These are phyloP conservation scores for Amphiduros pacificus DNA, from an alignment of 2,888 invertebrate species.

Conservation along the genomic window DNA sequence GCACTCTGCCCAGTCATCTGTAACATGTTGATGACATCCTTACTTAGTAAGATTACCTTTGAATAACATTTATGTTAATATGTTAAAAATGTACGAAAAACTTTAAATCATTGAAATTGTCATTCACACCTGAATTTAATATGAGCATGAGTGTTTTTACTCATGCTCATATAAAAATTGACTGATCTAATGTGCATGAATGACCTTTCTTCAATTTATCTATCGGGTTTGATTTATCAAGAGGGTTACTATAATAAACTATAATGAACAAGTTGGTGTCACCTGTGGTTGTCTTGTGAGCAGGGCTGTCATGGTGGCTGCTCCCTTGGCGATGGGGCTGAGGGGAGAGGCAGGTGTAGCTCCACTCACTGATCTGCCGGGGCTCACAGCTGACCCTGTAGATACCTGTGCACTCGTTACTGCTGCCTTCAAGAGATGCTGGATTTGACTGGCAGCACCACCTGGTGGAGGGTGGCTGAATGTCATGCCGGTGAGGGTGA, in stretches of 20 bases:
- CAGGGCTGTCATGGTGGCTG: conserved; percentile 5
- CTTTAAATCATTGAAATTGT: too few relatives aligned
- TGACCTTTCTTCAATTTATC: too few relatives aligned
- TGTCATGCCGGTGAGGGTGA: conserved; percentile 5
- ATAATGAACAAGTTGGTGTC: too few relatives aligned
- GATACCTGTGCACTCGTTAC: background rate
- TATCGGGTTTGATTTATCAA: background rate
- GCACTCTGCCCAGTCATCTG: background rate
- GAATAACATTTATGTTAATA: too few relatives aligned
- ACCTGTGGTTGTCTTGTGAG: conserved; percentile 1
- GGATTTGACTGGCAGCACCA: conserved; percentile 3
- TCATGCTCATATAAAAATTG: too few relatives aligned
- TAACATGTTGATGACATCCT: background rate
- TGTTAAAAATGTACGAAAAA: too few relatives aligned
- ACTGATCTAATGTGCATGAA: too few relatives aligned
- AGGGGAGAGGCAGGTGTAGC: conserved; percentile 2
- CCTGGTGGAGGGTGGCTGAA: background rate
- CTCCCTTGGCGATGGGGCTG: conserved; percentile 12
- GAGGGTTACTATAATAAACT: too few relatives aligned
- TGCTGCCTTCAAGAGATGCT: background rate
- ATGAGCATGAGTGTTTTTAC: too few relatives aligned
- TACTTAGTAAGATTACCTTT: too few relatives aligned
- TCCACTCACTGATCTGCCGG: background rate
- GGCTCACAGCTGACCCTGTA: background rate
- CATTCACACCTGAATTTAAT: too few relatives aligned